Percentiles rank a stretch among this genome's conserved stretches.
Conservation (phyloP, 2,113 vertebrate genomes). For the Taurulus bubalis region DNA sequence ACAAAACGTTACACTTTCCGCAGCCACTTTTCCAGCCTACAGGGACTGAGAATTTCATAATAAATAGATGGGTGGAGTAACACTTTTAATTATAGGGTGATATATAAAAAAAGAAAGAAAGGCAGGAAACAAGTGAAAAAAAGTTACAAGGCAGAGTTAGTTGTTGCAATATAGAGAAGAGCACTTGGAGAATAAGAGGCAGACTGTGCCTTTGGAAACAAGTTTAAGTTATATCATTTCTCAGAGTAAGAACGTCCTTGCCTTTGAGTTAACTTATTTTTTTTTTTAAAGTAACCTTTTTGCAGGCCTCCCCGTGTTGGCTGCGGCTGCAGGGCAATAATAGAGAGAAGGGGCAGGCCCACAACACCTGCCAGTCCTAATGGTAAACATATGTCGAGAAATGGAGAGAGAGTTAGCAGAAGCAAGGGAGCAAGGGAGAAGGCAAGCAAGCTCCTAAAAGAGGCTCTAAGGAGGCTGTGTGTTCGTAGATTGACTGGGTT, state of each 20-base stretch:
- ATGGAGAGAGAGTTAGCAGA: conserved; percentile 40
- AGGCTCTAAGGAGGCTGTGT: conserved; percentile 41
- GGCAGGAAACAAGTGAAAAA: not conserved
- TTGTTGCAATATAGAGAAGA: not conserved
- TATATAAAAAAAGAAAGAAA: not conserved
- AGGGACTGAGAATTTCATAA: conserved; percentile 20
- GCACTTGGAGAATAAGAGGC: not conserved
- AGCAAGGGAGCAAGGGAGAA: conserved; percentile 35
- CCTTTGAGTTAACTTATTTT: conserved; percentile 49
- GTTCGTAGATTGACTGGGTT: conserved; percentile 30
- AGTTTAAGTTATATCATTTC: conserved; percentile 29
- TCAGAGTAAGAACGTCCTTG: conserved; percentile 14
- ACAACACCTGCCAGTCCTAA: conserved; percentile 84
- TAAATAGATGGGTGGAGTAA: not conserved
- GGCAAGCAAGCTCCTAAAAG: conserved; percentile 47
- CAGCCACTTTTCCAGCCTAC: not conserved
- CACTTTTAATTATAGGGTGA: conserved; percentile 10
- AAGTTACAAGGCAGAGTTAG: conserved; percentile 7
- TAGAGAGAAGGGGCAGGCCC: conserved; percentile 70
- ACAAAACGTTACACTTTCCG: not conserved
- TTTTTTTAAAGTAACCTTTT: conserved; percentile 60
- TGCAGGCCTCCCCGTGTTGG: conserved; percentile 56
- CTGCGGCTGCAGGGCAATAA: conserved; percentile 69
- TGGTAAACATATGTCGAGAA: conserved; percentile 80
- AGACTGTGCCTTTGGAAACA: conserved; percentile 5